Percentiles rank a stretch among this genome's conserved stretches.
phyloP scores from a whole-genome alignment of 1,140 invertebrate genomes.

The Brachionus paranguensis region DNA sequence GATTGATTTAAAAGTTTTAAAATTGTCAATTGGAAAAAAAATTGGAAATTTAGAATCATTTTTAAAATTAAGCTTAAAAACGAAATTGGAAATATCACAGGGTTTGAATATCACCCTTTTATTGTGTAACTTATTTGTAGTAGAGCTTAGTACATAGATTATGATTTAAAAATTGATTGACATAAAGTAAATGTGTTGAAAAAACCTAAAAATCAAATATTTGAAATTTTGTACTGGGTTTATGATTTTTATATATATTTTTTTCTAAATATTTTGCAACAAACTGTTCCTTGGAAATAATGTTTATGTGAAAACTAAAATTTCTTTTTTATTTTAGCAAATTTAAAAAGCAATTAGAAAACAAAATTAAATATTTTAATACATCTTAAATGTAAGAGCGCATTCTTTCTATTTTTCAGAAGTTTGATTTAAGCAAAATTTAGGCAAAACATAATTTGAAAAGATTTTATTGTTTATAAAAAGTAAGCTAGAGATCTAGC shows the following conservation, averaged over 20 bases:
- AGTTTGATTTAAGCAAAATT: neutral
- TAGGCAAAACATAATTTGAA: neutral
- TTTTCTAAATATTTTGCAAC: neutral
- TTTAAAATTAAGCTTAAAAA: neutral
- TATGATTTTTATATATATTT: neutral
- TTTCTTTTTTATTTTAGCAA: neutral
- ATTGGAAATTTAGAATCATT: neutral
- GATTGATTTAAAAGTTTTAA: neutral
- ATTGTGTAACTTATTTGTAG: neutral
- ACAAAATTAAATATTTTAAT: neutral
- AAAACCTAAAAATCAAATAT: neutral
- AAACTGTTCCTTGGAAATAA: neutral
- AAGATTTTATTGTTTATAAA: neutral
- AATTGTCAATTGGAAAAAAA: neutral
- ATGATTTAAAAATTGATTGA: neutral
- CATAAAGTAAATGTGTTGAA: neutral
- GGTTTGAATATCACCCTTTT: neutral
- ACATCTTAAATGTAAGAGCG: neutral
- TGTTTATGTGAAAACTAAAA: neutral
- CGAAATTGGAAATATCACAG: neutral
- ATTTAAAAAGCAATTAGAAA: neutral
- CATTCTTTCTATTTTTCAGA: neutral
- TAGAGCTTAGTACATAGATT: neutral
- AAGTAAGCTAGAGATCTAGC: neutral
- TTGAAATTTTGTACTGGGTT: neutral